Base-by-base conservation (phyloP, 2,797 vertebrate genomes). In the Falco rusticolus region DNA sequence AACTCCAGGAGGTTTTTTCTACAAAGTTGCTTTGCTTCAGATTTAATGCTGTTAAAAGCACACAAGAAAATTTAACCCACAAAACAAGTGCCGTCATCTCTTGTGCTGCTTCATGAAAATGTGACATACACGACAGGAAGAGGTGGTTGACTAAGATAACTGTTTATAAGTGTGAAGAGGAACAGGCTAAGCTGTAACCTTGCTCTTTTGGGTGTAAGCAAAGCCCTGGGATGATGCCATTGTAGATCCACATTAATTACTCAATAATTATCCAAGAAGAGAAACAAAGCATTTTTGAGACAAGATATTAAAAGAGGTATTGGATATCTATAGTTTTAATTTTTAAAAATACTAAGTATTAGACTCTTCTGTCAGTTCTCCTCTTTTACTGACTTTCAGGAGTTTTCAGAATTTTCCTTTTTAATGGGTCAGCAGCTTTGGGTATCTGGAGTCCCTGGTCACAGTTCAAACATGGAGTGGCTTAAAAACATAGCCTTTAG, bases 1-100 rank as follows among this genome's bases (percentile, higher is more conserved):
- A 87, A 2, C 91, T 95, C 84, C 87, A 69, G 90, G 93, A 94
- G 87, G 84, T 84, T 92, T 87, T 94, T 95, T 89, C 71, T 92
- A 22, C 83, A 8, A 25, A 81, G 90, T 93, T 96, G 72, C 77
- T 83, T 60, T 68, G 71, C 91, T 91, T 69, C 84, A 70, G 93
- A 84, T 96, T 96, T 89, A 89, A 71, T 29, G 86, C 83, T 45
- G 63, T 81, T 84, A 64, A 93, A 95, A 93, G 64, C 74, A 75
- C 39, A 33, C 50, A 53, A 92, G 95, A 90, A 94, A 85, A 94
- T 89, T 65, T 81, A 83, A 89, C 89, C 91, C 91, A 13, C 24
- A 34, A 87, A 91, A 64, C 50, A 20, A 10, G 39, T 70, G 63
- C 59, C 39, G 11, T 68, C 66, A 25, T 47, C 6, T 2, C 56